These are phyloP conservation scores for Drosophila obscura DNA, from an alignment of 1,140 invertebrate genomes.

Conservation along the genomic window DNA sequence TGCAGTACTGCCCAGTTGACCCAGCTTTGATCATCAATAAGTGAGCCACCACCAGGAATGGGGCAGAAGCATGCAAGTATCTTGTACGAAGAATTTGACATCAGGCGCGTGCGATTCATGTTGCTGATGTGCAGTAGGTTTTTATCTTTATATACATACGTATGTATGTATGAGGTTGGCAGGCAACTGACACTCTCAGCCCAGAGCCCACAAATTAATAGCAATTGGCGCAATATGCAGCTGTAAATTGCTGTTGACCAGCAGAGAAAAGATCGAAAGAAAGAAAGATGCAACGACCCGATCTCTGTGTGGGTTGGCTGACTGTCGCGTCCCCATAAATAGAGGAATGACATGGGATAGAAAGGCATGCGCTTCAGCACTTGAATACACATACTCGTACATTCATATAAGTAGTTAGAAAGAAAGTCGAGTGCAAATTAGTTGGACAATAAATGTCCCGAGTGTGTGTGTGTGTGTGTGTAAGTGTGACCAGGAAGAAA, in stretches of 20 bases:
- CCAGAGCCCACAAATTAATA: constrained; percentile 47
- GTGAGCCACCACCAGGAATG: constrained; percentile 18
- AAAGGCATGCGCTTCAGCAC: constrained; percentile 15
- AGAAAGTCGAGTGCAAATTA: constrained; percentile 50
- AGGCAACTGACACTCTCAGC: constrained; percentile 40
- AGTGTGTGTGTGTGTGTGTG: constrained; percentile 32
- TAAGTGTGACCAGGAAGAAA: constrained; percentile 41
- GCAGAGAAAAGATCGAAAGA: constrained; percentile 40
- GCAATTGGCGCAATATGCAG: constrained; percentile 49
- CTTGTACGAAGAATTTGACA: constrained; percentile 26
- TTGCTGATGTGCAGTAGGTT: constrained; percentile 25
- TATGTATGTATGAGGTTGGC: background rate
- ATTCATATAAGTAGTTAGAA: constrained; percentile 30
- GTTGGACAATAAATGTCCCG: constrained; percentile 35
- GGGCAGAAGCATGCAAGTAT: constrained; percentile 24
- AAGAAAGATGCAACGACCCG: constrained; percentile 52
- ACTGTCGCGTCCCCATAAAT: constrained; percentile 4
- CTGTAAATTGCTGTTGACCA: constrained; percentile 43
- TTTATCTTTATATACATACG: constrained; percentile 35
- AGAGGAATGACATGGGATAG: constrained; percentile 36
- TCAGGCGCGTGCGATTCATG: constrained; percentile 41
- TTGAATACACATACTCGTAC: constrained; percentile 4
- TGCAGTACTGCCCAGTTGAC: constrained; percentile 22
- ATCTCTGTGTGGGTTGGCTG: constrained; percentile 43
- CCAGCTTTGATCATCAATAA: constrained; percentile 12